Base-by-base conservation (phyloP, 2,113 vertebrate species). In the Plectropomus leopardus region DNA sequence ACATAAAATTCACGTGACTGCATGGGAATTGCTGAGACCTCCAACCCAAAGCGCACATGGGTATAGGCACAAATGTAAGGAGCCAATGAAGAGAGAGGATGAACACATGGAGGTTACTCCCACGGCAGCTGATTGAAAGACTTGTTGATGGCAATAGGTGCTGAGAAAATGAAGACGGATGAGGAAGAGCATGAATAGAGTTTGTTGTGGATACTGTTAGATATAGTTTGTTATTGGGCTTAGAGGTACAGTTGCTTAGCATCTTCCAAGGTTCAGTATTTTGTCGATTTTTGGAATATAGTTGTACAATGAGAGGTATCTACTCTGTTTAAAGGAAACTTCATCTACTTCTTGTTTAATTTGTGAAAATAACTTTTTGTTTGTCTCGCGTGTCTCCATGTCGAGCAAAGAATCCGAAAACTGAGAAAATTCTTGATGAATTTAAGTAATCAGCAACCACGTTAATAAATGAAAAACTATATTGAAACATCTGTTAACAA, bases 1-100 rank as follows among this genome's bases (percentile, higher is more conserved):
- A 88, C 60, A 71, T 90, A 88, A 90, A 85, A 34, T n/a, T 59
- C 64, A 74, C 5, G 0, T 63, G 70, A 67, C 5, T 32, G 26
- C 5, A 32, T 36, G 45, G n/a, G 28, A 75, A 59, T 7, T 0
- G 28, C 58, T 15, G 30, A 75, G 36, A 67, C 53, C 40, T 72
- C 76, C n/a, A 45, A 68, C 55, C 30, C 59, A 0, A 76, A 34
- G 3, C 24, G 13, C 67, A 77, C 21, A 61, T 24, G 42, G 44
- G 44, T 8, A 36, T 2, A 8, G 4, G 21, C 3, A 19, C 6
- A 14, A 60, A 61, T 24, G 21, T 34, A 15, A 34, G n/a, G 23
- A 86, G 42, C 65, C 63, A 82, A 57, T 70, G 30, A 60, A 50
- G 9, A 34, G 59, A 63, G 16, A 28, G 15, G 24, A 64, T 48